These are phyloP conservation scores for Prinia subflava DNA, from an alignment of 2,113 vertebrate species.

Conservation along the genomic window DNA sequence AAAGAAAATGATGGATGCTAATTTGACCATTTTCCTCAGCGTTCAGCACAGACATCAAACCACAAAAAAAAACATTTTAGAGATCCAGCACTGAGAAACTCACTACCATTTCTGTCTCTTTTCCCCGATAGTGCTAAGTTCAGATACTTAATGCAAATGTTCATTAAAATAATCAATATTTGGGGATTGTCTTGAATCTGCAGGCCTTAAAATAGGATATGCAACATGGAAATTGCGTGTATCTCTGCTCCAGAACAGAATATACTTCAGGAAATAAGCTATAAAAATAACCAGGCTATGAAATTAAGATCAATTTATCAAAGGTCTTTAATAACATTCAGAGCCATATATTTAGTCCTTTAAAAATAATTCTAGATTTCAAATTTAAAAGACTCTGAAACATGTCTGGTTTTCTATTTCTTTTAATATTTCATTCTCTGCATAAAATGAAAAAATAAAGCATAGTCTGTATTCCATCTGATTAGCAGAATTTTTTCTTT, in stretches of 20 bases:
- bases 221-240: conserved; percentile 27
- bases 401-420: background rate
- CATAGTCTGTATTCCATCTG: background rate
- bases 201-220: background rate
- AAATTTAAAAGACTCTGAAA: background rate
- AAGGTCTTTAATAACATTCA: background rate
- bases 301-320: conserved; percentile 35
- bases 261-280: conserved; percentile 19
- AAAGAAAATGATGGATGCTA: conserved; percentile 52
- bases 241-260: conserved; percentile 36
- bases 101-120: background rate
- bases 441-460: background rate
- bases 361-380: background rate
- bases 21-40: conserved; percentile 8
- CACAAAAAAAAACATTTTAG: background rate
- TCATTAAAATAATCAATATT: conserved; percentile 48
- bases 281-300: conserved; percentile 11
- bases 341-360: background rate
- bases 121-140: background rate
- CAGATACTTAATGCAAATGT: background rate
- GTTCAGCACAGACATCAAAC: background rate
- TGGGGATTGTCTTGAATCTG: conserved; percentile 24
- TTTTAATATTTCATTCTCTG: background rate
- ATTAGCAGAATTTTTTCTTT: background rate
- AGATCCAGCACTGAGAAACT: conserved; percentile 9